Percentiles rank a stretch among this genome's conserved stretches.
Conservation (phyloP, 1,140 invertebrate species). For the Zaprionus tsacasi region DNA sequence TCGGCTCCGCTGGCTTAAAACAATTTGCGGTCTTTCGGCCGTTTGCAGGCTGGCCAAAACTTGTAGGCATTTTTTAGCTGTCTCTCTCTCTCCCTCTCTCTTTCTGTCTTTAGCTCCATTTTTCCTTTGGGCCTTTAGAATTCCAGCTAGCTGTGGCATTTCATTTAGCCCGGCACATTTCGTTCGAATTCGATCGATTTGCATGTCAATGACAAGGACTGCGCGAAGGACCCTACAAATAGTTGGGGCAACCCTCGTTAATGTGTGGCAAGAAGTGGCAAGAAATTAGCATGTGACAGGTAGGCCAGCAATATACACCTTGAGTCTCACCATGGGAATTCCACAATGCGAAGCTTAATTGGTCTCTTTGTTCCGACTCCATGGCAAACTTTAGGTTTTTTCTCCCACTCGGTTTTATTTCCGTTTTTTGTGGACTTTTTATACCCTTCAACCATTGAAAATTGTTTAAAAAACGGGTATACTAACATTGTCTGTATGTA, state of each 20-base stretch:
- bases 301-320: not conserved
- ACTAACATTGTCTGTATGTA: no score
- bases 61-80: slow-evolving; percentile 42
- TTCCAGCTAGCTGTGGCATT: slow-evolving; percentile 30
- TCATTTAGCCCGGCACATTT: slow-evolving; percentile 17
- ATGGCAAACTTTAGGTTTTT: slow-evolving; percentile 39
- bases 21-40: slow-evolving; percentile 61
- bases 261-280: slow-evolving; percentile 8
- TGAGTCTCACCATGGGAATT: slow-evolving; percentile 44
- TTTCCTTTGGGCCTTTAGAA: slow-evolving; percentile 24
- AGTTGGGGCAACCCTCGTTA: not conserved
- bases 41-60: slow-evolving; percentile 26
- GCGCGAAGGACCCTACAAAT: slow-evolving; percentile 2
- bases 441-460: no score
- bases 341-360: slow-evolving; percentile 68
- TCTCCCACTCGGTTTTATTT: slow-evolving; percentile 35
- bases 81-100: slow-evolving; percentile 17
- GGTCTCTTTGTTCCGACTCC: slow-evolving; percentile 54
- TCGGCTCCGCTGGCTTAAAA: slow-evolving; percentile 54
- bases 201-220: slow-evolving; percentile 23
- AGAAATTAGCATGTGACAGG: slow-evolving; percentile 20
- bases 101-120: not conserved
- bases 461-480: no score
- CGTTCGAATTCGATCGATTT: slow-evolving; percentile 25
- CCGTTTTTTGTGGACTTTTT: slow-evolving; percentile 22